Evolutionary conservation across 2,888 invertebrate genomes (phyloP), one percentile per base, ranked within the genome.

Genomic region (Odontocerum albicorne): DNA sequence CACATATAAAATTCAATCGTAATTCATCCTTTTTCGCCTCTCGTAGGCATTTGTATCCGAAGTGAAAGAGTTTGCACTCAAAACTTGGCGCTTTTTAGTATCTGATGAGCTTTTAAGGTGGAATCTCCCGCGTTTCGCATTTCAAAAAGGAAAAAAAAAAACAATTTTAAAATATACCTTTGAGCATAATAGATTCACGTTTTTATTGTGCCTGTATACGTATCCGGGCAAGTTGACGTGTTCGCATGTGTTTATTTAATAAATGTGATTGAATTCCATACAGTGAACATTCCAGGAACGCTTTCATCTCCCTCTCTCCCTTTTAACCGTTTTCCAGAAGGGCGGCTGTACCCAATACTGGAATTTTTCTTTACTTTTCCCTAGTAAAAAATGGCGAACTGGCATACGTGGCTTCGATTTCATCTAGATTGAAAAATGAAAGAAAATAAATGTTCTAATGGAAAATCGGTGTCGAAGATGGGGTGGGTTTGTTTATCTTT

Each of bases 251-350:
- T 55, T 47, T 55, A 35, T 27, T 51, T 55, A 58, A 55, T 58
- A 50, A 55, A 58, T 55, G 58, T 58, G 58, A 58, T 58, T 58
- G 58, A 55, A 58, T 55, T 53, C 42, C 22, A 36, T 33, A 44
- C 16, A 44, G 16, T 22, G 38, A 33, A 31, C 49, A 43, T 43
- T 50, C 35, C 20, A 33, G 32, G 17, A 33, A 20, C 13, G 35
- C 13, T 46, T 32, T 17, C 46, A 46, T 36, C 46, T 35, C 46
- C 46, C 13, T 6, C 17, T 7, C 4, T 6, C 39, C 4, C 17
- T 16, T 17, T 4, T 7, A 8, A 43, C 12, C 13, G n/a, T 17
- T 15, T 7, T 8, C 27, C 6, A 27, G 10, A 27, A 27, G 27
- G 27, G 27, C 27, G n/a, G n/a, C 27, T 10, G 10, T 27, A 27